phyloP scores from a whole-genome alignment of 2,113 vertebrate species.

The Donacobius atricapilla region DNA sequence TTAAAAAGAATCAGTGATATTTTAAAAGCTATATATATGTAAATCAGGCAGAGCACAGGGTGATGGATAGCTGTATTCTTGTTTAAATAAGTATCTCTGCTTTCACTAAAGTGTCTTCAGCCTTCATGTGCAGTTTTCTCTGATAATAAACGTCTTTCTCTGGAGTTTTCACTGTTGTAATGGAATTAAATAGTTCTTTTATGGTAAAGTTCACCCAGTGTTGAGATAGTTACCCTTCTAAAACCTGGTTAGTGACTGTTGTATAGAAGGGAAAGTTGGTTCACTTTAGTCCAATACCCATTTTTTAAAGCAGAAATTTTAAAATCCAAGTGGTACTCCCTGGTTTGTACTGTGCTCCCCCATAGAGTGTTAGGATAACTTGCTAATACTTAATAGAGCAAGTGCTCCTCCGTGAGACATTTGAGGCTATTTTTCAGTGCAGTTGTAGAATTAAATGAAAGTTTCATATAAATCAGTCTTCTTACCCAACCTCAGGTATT shows the following conservation, averaged over 20 bases:
- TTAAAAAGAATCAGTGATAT: background rate
- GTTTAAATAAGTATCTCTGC: conserved; percentile 10
- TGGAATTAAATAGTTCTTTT: background rate
- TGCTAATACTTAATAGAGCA: background rate
- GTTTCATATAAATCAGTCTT: background rate
- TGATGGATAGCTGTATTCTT: conserved; percentile 4
- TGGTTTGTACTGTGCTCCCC: background rate
- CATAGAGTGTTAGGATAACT: background rate
- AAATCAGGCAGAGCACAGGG: conserved; percentile 3
- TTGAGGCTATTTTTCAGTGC: background rate
- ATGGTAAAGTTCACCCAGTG: background rate
- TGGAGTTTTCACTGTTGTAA: background rate
- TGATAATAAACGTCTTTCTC: background rate
- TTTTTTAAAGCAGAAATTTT: background rate
- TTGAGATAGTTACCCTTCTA: background rate
- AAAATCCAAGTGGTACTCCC: background rate
- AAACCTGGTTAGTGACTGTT: background rate
- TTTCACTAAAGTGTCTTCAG: background rate
- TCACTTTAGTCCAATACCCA: background rate
- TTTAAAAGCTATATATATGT: conserved; percentile 52
- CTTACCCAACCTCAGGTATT: background rate
- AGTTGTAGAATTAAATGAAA: background rate
- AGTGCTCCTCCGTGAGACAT: background rate
- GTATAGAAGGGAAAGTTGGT: background rate
- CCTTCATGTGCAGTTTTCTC: background rate